A percentile compares a stretch with the other conserved stretches of the same genome.
These are phyloP conservation scores for Anodontia alba DNA, from an alignment of 2,888 invertebrate genomes.

Conservation along the genomic window DNA sequence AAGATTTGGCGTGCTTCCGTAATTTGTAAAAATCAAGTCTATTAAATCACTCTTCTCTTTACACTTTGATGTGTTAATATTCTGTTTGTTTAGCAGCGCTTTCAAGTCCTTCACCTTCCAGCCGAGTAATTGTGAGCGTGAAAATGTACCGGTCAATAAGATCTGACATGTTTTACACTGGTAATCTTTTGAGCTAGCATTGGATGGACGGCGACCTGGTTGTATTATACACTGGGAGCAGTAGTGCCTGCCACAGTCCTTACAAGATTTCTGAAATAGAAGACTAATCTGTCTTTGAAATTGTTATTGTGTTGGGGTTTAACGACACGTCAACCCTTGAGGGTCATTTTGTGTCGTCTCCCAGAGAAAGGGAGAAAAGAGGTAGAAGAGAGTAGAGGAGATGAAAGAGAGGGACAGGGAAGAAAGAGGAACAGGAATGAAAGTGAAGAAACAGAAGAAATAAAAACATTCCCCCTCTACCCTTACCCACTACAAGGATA, in stretches of 20 bases:
- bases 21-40: slow-evolving; percentile 77
- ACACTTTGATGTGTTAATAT: slow-evolving; percentile 79
- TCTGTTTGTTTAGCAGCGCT: slow-evolving; percentile 75
- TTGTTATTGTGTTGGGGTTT: too few species aligned
- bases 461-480: too few species aligned
- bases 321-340: too few species aligned
- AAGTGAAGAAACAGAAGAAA: too few species aligned
- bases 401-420: too few species aligned
- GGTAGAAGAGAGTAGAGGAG: too few species aligned
- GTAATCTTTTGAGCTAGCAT: slow-evolving; percentile 44
- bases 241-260: slow-evolving; percentile 76
- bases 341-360: too few species aligned
- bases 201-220: slow-evolving; percentile 21
- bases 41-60: slow-evolving; percentile 83
- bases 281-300: too few species aligned
- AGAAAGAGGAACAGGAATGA: too few species aligned
- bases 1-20: slow-evolving; percentile 48
- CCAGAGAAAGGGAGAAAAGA: too few species aligned
- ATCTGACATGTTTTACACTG: slow-evolving; percentile 80
- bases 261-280: slow-evolving; percentile 78
- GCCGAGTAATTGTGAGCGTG: slow-evolving; percentile 73
- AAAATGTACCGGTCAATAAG: slow-evolving; percentile 76
- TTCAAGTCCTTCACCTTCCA: slow-evolving; percentile 82
- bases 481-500: too few species aligned
- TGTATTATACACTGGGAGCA: slow-evolving; percentile 76